Percentiles rank a stretch among this genome's conserved stretches.
phyloP scores from a whole-genome alignment of 2,797 vertebrate genomes.

The Chiloscyllium punctatum region DNA sequence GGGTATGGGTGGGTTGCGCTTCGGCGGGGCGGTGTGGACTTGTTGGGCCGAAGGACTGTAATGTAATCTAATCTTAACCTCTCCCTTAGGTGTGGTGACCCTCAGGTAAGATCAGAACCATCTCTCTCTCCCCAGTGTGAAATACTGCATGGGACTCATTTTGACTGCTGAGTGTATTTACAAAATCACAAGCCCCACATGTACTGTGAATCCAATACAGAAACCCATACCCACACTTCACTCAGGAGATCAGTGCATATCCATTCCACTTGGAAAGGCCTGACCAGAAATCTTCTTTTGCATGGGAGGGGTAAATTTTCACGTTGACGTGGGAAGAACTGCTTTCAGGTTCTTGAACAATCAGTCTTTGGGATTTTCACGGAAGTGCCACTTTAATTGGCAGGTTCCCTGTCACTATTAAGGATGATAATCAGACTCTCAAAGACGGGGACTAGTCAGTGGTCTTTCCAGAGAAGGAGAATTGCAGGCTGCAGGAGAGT shows the following conservation, averaged over 20 bases:
- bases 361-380: neutral
- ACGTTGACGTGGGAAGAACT: neutral
- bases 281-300: neutral
- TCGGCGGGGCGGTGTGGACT: too few species aligned
- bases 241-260: neutral
- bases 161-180: neutral
- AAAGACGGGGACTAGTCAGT: neutral
- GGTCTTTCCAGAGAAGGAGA: neutral
- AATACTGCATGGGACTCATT: neutral
- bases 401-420: neutral
- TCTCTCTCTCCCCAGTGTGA: too few species aligned
- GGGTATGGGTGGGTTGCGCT: too few species aligned
- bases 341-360: neutral
- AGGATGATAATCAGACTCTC: neutral
- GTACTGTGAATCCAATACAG: neutral
- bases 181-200: neutral
- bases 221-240: neutral
- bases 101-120: too few species aligned
- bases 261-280: too few species aligned
- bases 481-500: neutral
- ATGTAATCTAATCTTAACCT: too few species aligned
- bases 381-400: neutral
- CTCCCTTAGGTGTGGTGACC: too few species aligned
- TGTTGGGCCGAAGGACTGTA: too few species aligned
- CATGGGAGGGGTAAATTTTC: neutral